Evolutionary conservation across 2,888 invertebrate genomes (phyloP).

Genomic region (Portevinia maculata): DNA sequence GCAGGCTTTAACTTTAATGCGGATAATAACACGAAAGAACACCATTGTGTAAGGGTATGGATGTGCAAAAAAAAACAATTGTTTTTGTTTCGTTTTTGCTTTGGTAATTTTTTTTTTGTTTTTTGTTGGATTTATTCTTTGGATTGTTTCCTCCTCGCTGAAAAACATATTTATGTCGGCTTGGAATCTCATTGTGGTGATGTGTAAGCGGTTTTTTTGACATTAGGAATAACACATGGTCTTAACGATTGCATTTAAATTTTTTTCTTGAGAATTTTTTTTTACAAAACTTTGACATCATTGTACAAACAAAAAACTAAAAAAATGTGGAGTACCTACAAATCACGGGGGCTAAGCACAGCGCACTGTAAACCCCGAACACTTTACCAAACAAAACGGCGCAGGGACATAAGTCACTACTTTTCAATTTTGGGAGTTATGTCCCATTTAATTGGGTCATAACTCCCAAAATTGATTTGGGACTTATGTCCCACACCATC

Average conservation of each 20-base stretch:
- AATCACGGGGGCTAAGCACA: no score
- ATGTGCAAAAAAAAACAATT: constrained; percentile 2
- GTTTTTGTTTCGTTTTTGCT: constrained; percentile 32
- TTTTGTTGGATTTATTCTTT: constrained; percentile 8
- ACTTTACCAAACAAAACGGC: no score
- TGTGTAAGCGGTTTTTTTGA: constrained; percentile 28
- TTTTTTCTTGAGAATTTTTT: no score
- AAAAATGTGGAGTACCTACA: no score
- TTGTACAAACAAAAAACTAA: no score
- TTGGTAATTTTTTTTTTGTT: constrained; percentile 4
- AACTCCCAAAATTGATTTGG: no score
- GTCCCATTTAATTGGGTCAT: no score
- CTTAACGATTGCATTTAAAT: constrained; percentile 7
- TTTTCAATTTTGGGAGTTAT: no score
- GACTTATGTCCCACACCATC: no score
- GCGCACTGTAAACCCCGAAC: no score
- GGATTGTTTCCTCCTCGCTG: not conserved
- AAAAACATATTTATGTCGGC: not conserved
- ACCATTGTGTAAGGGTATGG: constrained; percentile 9
- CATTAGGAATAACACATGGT: constrained; percentile 60
- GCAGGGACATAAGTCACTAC: no score
- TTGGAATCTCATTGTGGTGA: constrained; percentile 7
- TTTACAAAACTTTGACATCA: no score
- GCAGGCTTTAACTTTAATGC: constrained; percentile 43
- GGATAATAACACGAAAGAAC: constrained; percentile 26